A percentile compares a stretch with the other conserved stretches of the same genome.
Evolutionary conservation across 2,888 invertebrate species (phyloP).

Genomic region (Brachyptera risi): DNA sequence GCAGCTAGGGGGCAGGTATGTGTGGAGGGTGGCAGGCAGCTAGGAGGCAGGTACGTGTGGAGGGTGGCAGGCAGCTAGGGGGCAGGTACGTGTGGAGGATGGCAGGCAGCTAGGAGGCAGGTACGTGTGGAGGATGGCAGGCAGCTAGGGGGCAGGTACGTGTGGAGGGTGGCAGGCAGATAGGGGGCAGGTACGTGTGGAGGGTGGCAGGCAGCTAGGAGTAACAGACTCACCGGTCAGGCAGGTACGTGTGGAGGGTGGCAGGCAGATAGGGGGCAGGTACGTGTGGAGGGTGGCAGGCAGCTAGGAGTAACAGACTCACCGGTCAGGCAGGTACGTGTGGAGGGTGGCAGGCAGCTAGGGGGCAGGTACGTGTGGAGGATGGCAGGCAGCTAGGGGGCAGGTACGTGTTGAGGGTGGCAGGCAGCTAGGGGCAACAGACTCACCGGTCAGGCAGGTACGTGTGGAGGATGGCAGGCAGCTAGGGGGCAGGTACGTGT

Average conservation of each 20-base stretch:
- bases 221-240: slow-evolving; percentile 51
- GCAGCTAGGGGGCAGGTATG: slow-evolving; percentile 85
- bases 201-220: no score
- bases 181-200: slow-evolving; percentile 77
- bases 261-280: slow-evolving; percentile 61
- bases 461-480: slow-evolving; percentile 80
- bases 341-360: slow-evolving; percentile 81
- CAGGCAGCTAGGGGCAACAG: no score
- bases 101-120: slow-evolving; percentile 64
- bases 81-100: slow-evolving; percentile 88
- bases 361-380: slow-evolving; percentile 89
- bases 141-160: slow-evolving; percentile 85
- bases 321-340: slow-evolving; percentile 73
- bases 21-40: slow-evolving; percentile 71
- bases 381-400: slow-evolving; percentile 81
- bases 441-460: slow-evolving; percentile 65
- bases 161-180: slow-evolving; percentile 73
- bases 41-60: slow-evolving; percentile 82
- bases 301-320: no score
- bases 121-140: slow-evolving; percentile 85
- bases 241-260: slow-evolving; percentile 84
- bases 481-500: slow-evolving; percentile 90
- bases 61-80: slow-evolving; percentile 78
- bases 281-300: slow-evolving; percentile 91
- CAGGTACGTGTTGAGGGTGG: slow-evolving; percentile 85